Evolutionary conservation across 2,797 vertebrate species (phyloP).

Genomic region (Arvicola amphibius): DNA sequence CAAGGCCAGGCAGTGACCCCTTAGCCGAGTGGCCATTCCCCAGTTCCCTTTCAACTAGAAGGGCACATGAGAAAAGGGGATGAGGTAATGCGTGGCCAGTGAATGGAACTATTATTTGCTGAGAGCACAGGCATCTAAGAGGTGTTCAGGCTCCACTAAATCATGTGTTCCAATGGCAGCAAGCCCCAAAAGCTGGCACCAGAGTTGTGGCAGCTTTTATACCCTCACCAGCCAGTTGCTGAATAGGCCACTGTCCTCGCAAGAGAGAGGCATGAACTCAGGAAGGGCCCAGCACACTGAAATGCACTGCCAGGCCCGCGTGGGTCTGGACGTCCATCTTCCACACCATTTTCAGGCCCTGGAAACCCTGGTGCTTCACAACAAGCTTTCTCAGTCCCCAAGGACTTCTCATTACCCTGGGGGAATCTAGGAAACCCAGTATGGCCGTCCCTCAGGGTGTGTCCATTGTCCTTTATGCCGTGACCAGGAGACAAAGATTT

Average conservation of each 20-base stretch:
- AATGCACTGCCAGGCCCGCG: conserved; percentile 26
- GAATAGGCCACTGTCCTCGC: conserved; percentile 76
- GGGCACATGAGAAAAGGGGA: conserved; percentile 27
- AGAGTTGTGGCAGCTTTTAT: conserved; percentile 47
- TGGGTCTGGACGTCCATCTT: background rate
- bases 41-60: conserved; percentile 49
- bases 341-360: background rate
- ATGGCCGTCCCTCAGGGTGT: background rate
- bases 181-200: conserved; percentile 63
- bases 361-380: background rate
- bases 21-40: background rate
- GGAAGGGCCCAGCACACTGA: conserved; percentile 34
- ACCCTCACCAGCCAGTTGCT: conserved; percentile 41
- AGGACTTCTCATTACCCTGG: background rate
- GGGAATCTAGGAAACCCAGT: background rate
- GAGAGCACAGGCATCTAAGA: conserved; percentile 35
- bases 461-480: background rate
- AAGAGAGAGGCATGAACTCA: conserved; percentile 60
- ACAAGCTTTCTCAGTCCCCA: background rate
- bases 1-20: background rate
- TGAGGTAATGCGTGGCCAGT: conserved; percentile 70
- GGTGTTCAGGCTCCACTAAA: conserved; percentile 42
- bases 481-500: background rate
- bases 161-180: conserved; percentile 66
- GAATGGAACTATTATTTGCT: conserved; percentile 68